A percentile compares a stretch with the other conserved stretches of the same genome.
Evolutionary conservation across 2,888 invertebrate genomes (phyloP).

Genomic region (Scelioninae gen. 2): DNA sequence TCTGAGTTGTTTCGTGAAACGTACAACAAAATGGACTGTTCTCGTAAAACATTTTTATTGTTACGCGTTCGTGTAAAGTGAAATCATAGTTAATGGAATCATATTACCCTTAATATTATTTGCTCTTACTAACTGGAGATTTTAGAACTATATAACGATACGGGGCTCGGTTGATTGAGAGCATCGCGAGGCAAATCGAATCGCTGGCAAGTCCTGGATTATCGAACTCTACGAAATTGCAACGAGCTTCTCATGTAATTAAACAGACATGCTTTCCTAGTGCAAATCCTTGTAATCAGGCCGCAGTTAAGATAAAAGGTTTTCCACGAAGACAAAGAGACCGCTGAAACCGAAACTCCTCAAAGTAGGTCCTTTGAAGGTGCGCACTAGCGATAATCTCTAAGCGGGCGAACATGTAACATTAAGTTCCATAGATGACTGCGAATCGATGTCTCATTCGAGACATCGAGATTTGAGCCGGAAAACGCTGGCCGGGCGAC

Average conservation of each 20-base stretch:
- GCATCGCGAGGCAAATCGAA: background rate
- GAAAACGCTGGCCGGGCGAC: conserved; percentile 49
- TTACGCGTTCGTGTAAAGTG: conserved; percentile 22
- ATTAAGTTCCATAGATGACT: conserved; percentile 4
- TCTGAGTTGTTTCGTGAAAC: conserved; percentile 14
- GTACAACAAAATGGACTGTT: conserved; percentile 4
- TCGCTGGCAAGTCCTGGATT: conserved; percentile 2
- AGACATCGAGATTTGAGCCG: conserved; percentile 43
- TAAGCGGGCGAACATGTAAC: conserved; percentile 22
- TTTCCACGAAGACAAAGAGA: background rate
- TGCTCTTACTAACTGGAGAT: conserved; percentile 1
- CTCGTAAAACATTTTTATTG: conserved; percentile 44
- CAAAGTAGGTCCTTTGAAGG: no score
- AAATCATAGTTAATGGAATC: conserved; percentile 31
- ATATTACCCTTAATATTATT: conserved; percentile 25
- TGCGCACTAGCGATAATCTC: background rate
- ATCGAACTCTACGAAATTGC: conserved; percentile 2
- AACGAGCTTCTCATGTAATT: background rate
- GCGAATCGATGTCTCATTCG: conserved; percentile 61
- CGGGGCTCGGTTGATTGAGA: conserved; percentile 5
- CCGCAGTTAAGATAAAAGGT: background rate
- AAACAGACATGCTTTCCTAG: conserved; percentile 3
- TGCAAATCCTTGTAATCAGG: background rate
- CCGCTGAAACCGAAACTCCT: no score
- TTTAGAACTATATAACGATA: conserved; percentile 19